Percentiles rank a stretch among this genome's conserved stretches.
Evolutionary conservation across 2,888 invertebrate genomes (phyloP).

Genomic region (Prosopocoilus inquinatus): DNA sequence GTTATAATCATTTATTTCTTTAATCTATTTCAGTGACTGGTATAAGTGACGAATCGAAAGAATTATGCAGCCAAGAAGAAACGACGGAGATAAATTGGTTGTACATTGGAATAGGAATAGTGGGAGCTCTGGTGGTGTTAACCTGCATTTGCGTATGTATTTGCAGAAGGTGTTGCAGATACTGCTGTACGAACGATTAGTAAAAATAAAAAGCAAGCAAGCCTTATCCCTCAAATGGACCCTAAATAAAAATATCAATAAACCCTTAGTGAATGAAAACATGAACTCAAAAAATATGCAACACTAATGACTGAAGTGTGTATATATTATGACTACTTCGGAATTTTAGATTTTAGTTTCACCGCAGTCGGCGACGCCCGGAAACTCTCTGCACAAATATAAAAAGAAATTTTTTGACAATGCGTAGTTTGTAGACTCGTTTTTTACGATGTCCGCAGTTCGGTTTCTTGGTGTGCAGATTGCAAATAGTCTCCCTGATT

Average conservation of each 20-base stretch:
- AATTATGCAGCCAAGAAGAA: conserved; percentile 58
- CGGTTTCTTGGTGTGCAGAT: too few species aligned
- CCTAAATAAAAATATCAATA: background rate
- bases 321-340: background rate
- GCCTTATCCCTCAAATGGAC: background rate
- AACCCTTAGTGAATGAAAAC: background rate
- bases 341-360: background rate
- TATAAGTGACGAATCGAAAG: conserved; percentile 72
- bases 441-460: too few species aligned
- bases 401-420: too few species aligned
- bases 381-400: too few species aligned
- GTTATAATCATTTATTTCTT: background rate
- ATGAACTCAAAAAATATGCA: background rate
- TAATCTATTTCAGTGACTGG: conserved; percentile 35
- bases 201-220: conserved; percentile 2
- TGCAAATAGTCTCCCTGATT: too few species aligned
- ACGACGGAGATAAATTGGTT: conserved; percentile 45
- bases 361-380: background rate
- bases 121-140: conserved; percentile 37
- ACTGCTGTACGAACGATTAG: conserved; percentile 33
- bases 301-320: too few species aligned
- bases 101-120: conserved; percentile 41
- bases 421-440: too few species aligned
- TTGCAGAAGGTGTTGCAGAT: conserved; percentile 46
- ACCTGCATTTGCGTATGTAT: conserved; percentile 47